These are phyloP conservation scores for Zygaena filipendulae DNA, from an alignment of 2,888 invertebrate genomes.

Conservation along the genomic window DNA sequence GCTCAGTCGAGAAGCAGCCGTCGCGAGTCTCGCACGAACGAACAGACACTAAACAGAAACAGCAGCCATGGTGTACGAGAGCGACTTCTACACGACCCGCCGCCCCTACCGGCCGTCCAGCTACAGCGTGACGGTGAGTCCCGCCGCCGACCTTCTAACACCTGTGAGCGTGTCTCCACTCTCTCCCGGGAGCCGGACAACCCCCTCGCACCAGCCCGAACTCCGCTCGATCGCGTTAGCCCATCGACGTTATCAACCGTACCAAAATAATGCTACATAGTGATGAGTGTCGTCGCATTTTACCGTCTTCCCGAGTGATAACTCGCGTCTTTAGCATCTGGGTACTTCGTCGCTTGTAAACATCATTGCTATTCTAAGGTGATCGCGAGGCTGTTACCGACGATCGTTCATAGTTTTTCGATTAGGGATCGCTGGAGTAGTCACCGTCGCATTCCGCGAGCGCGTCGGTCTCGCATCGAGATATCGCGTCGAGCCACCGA, in stretches of 20 bases:
- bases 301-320: conserved; percentile 29
- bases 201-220: conserved; percentile 59
- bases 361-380: conserved; percentile 38
- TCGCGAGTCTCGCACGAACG: conserved; percentile 61
- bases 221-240: conserved; percentile 19
- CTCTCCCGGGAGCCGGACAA: conserved; percentile 59
- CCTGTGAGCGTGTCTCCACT: conserved; percentile 50
- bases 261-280: too few species aligned
- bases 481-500: conserved; percentile 46
- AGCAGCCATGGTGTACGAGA: conserved; percentile 89
- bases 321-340: conserved; percentile 22
- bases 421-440: conserved; percentile 20
- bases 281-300: too few species aligned
- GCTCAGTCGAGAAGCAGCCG: conserved; percentile 62
- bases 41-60: conserved; percentile 37
- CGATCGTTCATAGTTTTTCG: too few species aligned
- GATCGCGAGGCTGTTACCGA: conserved; percentile 16
- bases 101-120: conserved; percentile 83
- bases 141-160: conserved; percentile 35
- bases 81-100: conserved; percentile 91
- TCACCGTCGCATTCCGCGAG: conserved; percentile 37
- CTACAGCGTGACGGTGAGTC: conserved; percentile 80
- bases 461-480: conserved; percentile 56
- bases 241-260: too few species aligned
- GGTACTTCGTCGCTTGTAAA: conserved; percentile 50